Percentiles rank a stretch among this genome's conserved stretches.
Evolutionary conservation across 2,888 invertebrate genomes (phyloP).

Genomic region (Cenopis cana): DNA sequence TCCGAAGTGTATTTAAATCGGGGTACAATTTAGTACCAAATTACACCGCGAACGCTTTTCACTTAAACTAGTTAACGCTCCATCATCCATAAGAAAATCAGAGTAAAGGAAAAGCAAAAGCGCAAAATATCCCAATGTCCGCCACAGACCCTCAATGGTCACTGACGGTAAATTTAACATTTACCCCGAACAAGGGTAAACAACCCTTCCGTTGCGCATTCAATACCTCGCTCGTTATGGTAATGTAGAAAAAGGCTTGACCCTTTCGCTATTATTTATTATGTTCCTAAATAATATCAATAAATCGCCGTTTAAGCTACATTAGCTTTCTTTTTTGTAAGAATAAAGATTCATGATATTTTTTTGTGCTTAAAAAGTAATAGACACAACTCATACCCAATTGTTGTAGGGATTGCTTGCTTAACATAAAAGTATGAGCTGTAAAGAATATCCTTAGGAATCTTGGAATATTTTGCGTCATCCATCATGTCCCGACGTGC

Average conservation of each 20-base stretch:
- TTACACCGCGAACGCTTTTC: conserved; percentile 45
- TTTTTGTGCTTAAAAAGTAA: neutral
- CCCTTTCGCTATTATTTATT: conserved; percentile 78
- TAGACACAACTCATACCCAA: neutral
- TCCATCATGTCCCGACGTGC: conserved; percentile 68
- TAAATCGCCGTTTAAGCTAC: conserved; percentile 76
- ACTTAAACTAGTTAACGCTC: conserved; percentile 54
- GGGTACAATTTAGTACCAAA: conserved; percentile 16
- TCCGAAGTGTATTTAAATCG: no score
- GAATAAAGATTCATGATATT: conserved; percentile 20
- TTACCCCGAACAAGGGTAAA: conserved; percentile 45
- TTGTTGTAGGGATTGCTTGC: neutral
- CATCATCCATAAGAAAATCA: conserved; percentile 76
- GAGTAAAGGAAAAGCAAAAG: conserved; percentile 76
- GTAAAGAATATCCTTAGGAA: neutral
- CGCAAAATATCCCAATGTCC: conserved; percentile 77
- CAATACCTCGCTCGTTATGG: conserved; percentile 67
- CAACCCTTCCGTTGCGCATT: conserved; percentile 71
- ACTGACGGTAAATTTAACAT: conserved; percentile 74
- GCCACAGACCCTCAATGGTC: conserved; percentile 75
- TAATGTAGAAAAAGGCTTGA: conserved; percentile 66
- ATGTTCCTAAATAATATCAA: conserved; percentile 68
- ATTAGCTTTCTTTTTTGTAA: conserved; percentile 64
- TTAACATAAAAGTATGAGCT: neutral
- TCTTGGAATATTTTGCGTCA: conserved; percentile 48